Evolutionary conservation across 2,797 vertebrate genomes (phyloP).

Genomic region (Cuniculus paca): DNA sequence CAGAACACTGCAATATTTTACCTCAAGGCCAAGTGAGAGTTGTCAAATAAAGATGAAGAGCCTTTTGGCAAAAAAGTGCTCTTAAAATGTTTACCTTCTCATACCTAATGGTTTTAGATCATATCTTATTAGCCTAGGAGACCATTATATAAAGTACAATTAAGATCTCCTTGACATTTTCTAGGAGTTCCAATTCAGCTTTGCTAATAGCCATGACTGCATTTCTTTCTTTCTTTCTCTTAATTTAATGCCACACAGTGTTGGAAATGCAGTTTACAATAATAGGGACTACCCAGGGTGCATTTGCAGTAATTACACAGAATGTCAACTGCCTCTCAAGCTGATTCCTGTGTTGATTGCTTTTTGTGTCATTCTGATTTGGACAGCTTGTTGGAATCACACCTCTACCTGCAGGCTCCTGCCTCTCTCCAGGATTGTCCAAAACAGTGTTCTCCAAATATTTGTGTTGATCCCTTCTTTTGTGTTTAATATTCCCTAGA

Average conservation of each 20-base stretch:
- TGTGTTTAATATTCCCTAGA: background rate
- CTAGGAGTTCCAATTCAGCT: conserved; percentile 87
- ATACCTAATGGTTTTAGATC: conserved; percentile 90
- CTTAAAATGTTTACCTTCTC: conserved; percentile 89
- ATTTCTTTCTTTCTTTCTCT: conserved; percentile 44
- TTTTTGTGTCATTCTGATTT: conserved; percentile 81
- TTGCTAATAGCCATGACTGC: conserved; percentile 88
- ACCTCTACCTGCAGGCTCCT: conserved; percentile 76
- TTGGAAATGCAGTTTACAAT: conserved; percentile 86
- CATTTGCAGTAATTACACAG: conserved; percentile 86
- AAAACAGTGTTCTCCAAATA: background rate
- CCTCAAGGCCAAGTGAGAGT: conserved; percentile 84
- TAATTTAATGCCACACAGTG: conserved; percentile 79
- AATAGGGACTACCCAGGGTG: conserved; percentile 86
- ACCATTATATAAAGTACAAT: conserved; percentile 88
- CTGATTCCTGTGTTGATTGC: conserved; percentile 83
- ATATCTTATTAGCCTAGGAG: conserved; percentile 88
- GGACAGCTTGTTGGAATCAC: conserved; percentile 81
- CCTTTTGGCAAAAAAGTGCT: conserved; percentile 83
- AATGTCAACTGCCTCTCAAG: conserved; percentile 89
- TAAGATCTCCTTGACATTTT: conserved; percentile 90
- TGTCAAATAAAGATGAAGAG: conserved; percentile 87
- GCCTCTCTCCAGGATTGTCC: conserved; percentile 60
- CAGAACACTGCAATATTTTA: conserved; percentile 81
- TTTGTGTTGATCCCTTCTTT: background rate